Conservation (phyloP, 2,888 invertebrate genomes). For the Agonopterix subpropinquella region DNA sequence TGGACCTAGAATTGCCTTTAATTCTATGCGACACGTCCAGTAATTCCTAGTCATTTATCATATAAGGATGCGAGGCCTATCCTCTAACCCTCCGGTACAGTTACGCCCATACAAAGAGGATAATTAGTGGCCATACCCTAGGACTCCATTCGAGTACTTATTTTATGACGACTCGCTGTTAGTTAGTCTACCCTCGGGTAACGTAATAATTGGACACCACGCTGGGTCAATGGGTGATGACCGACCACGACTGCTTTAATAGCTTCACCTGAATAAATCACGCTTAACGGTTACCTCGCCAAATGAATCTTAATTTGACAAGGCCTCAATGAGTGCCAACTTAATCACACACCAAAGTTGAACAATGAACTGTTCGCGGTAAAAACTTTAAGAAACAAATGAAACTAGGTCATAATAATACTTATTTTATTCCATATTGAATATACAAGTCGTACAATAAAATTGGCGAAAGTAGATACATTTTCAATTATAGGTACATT, state of each 20-base stretch:
- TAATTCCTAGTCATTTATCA: no score
- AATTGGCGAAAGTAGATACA: slow-evolving; percentile 39
- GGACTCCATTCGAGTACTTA: no score
- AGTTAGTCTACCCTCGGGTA: slow-evolving; percentile 23
- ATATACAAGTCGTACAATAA: slow-evolving; percentile 50
- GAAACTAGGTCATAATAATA: slow-evolving; percentile 41
- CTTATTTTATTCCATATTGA: slow-evolving; percentile 52
- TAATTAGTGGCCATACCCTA: no score
- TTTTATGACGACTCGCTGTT: no score
- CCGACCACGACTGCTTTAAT: slow-evolving; percentile 39
- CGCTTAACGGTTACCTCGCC: slow-evolving; percentile 41
- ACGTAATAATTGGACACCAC: slow-evolving; percentile 47
- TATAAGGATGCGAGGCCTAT: no score
- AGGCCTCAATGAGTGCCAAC: slow-evolving; percentile 45
- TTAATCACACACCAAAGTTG: slow-evolving; percentile 42
- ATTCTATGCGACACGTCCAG: no score
- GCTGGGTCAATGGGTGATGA: slow-evolving; percentile 54
- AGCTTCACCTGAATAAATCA: slow-evolving; percentile 55
- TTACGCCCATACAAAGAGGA: no score
- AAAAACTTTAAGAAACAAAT: slow-evolving; percentile 15
- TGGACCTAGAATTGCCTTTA: no score
- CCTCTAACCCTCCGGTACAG: no score
- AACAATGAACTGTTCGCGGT: slow-evolving; percentile 20
- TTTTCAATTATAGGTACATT: slow-evolving; percentile 18
- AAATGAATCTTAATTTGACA: slow-evolving; percentile 61